Evolutionary conservation across 2,888 invertebrate species (phyloP).

Genomic region (Octodonta nipae): DNA sequence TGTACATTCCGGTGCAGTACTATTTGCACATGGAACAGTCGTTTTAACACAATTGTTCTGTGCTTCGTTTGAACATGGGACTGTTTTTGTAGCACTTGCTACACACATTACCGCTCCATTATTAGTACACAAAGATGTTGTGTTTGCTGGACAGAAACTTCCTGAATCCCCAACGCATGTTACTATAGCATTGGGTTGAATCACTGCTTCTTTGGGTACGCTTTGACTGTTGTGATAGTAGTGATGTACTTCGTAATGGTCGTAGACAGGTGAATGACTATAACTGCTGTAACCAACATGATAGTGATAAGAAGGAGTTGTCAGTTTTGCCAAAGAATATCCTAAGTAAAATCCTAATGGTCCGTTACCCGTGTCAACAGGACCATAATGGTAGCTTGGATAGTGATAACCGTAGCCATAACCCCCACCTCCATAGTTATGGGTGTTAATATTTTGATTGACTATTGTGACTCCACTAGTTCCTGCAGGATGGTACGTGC

Average conservation of each 20-base stretch:
- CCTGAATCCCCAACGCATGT: constrained; percentile 28
- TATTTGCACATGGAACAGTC: constrained; percentile 27
- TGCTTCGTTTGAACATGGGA: constrained; percentile 24
- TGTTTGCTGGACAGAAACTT: constrained; percentile 28
- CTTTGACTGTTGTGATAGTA: constrained; percentile 28
- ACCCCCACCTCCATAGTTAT: constrained; percentile 19
- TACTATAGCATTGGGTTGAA: constrained; percentile 27
- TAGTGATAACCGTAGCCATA: constrained; percentile 11
- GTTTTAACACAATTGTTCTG: constrained; percentile 27
- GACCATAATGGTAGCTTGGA: constrained; percentile 22
- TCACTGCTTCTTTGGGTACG: constrained; percentile 23
- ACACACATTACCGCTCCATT: constrained; percentile 33
- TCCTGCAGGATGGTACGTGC: too few relatives aligned
- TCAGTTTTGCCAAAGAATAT: constrained; percentile 23
- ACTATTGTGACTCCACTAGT: constrained; percentile 13
- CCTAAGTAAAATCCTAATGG: constrained; percentile 26
- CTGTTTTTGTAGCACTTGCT: constrained; percentile 26
- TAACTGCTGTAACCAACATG: constrained; percentile 16
- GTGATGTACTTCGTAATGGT: constrained; percentile 30
- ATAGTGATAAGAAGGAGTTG: constrained; percentile 24
- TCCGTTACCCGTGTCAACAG: constrained; percentile 23
- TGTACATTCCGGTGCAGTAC: constrained; percentile 24
- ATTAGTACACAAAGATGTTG: constrained; percentile 30
- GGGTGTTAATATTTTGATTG: constrained; percentile 22
- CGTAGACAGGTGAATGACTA: constrained; percentile 24